Conservation (phyloP, 1,140 invertebrate species). For the Drosophila tropicalis region DNA sequence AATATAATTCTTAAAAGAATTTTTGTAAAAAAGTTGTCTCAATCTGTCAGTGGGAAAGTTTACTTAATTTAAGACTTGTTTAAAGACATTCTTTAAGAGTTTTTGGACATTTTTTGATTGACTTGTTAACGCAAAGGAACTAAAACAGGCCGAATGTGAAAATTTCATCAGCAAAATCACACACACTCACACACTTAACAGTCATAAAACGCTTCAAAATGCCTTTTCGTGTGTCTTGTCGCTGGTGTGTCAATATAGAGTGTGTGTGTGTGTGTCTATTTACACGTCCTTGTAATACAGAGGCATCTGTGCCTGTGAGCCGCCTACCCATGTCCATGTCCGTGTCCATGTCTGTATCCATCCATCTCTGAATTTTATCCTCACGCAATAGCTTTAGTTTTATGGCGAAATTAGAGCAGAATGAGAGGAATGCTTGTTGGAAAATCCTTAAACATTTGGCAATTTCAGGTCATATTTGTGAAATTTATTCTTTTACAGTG, state of each 20-base stretch:
- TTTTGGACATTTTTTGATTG: conserved; percentile 29
- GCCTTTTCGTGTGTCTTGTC: conserved; percentile 35
- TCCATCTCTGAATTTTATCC: conserved; percentile 51
- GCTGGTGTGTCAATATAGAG: conserved; percentile 16
- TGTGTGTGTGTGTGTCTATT: conserved; percentile 19
- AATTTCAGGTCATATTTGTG: conserved; percentile 50
- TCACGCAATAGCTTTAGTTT: conserved; percentile 77
- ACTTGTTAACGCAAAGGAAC: conserved; percentile 1
- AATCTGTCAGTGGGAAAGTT: not conserved
- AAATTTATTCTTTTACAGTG: conserved; percentile 28
- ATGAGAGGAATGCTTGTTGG: conserved; percentile 18
- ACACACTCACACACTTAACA: conserved; percentile 24
- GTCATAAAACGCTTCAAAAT: conserved; percentile 65
- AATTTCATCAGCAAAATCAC: conserved; percentile 69
- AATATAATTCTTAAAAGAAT: too few relatives aligned
- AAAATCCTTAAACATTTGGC: conserved; percentile 39
- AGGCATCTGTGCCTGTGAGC: too few relatives aligned
- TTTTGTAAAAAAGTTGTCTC: too few relatives aligned
- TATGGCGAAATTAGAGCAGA: conserved; percentile 73
- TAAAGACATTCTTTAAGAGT: not conserved
- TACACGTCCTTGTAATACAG: conserved; percentile 33
- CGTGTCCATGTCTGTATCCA: conserved; percentile 20
- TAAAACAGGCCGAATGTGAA: conserved; percentile 20
- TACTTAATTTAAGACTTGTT: not conserved
- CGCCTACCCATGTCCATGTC: conserved; percentile 30